Evolutionary conservation across 2,113 vertebrate genomes (phyloP), one percentile per base, ranked within the genome.

Genomic region (Jaculus jaculus): DNA sequence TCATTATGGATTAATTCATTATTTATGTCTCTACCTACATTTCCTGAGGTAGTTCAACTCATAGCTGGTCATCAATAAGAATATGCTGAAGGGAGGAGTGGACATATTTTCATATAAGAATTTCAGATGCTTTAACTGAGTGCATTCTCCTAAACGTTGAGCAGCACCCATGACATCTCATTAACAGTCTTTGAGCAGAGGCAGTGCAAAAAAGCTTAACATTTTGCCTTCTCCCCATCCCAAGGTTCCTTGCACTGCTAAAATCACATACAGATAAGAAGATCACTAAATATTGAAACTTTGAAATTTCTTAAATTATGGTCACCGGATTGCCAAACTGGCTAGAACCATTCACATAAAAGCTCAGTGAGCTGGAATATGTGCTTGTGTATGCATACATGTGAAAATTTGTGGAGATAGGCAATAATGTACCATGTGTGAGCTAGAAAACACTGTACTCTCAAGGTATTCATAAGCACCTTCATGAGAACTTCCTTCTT

Each of bases 361-460:
- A 61, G 20, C 10, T 63, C n/a, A 63, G 5, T 10, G 24, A n/a
- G 10, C 15, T 16, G 3, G 8, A 32, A 74, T 32, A 42, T 60
- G 16, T 34, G 15, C 32, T 16, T 39, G 10, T 54, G 0, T 42
- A 17, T 61, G 13, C 37, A 30, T 16, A 20, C 24, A 39, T 54
- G 39, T 54, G 10, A 26, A 20, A 30, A 71, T 12, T 26, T 39
- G 8, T 39, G 3, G 12, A 60, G 32, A 42, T 4, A 30, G 60
- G 13, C 24, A 42, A 47, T 16, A 17, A 12, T 0, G 0, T 1
- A 51, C 5, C 18, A 30, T 4, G 2, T 5, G 18, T 80, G 42
- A 81, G 32, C 18, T 26, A 77, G 21, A 69, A 37, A n/a, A 47
- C 79, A 2, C 58, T 47, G n/a, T n/a, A 60, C 17, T 4, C 20